Base-by-base conservation (phyloP, 2,888 invertebrate species). In the Eupithecia vulgata region DNA sequence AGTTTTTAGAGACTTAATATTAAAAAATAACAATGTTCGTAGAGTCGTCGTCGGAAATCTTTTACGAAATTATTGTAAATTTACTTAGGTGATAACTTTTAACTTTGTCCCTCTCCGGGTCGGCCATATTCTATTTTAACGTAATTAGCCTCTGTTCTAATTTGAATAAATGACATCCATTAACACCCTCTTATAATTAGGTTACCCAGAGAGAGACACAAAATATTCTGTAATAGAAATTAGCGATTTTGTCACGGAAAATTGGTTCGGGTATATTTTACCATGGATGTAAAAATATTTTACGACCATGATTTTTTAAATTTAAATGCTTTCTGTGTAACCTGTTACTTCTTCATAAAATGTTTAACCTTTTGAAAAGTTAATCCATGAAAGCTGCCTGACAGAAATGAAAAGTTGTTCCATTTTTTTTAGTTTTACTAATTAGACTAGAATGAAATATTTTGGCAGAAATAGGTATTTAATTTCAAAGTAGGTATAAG, bases 151-250 rank as follows among this genome's bases (percentile, higher is more conserved):
- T 0, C 34, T 61, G 61, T 61, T 34, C 17, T 61, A 34, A 61
- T 61, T 61, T 15, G 17, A 61, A 61, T 34, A 34, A 61, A 61
- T 61, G 30, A 61, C 34, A 61, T 61, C 34, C 17, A 61, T 17
- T 61, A 34, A 61, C 61, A 17, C 64, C 37, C 35, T 57, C 57
- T 57, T 25, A 25, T 37, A 64, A 64, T 64, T 64, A 35, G 34
- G 64, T 64, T 37, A 34, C 64, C n/a, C 40, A 35, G 40, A 64
- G 10, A 37, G n/a, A 64, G 64, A 40, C 15, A 34, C 34, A 61
- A 21, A 34, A 61, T 34, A 61, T 52, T 52, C 21, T 52, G 10
- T 52, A 12, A 52, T 21, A 52, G 21, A 52, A 52, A 21, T 52
- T 52, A 21, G 52, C 52, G 10, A 52, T 21, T 21, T 52, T 21